Base-by-base conservation (phyloP, 1,140 invertebrate genomes). In the Aporrectodea caliginosa region DNA sequence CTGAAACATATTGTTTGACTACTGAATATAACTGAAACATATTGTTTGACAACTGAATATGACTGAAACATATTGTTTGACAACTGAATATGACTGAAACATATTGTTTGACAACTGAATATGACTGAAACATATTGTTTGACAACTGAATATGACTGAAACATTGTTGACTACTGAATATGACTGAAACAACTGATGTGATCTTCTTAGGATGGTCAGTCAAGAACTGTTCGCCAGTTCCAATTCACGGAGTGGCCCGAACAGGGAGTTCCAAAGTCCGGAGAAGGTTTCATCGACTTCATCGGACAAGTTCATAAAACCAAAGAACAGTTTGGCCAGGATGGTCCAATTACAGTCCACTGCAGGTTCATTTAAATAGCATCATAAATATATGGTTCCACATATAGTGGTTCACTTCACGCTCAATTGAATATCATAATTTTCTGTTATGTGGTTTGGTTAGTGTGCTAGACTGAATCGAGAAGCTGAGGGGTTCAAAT, bases 261-360 rank as follows among this genome's bases (percentile, higher is more conserved):
- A 35, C 35, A 58, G n/a, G 75, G 75, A 2, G 97, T 99, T 87
- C 97, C 98, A 0, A 98, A 98, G 86, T 96, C 94, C 43, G 97
- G 96, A 0, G 97, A 99, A 87, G 95, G 95, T 31, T 99, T 99
- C 88, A 98, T 99, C 82, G 89, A 90, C 71, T 90, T 90, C 80
- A 96, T 99, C 84, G 95, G 96, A 16, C 97, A 99, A 88, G 97
- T 99, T 68, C 98, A 99, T 89, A 98, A 99, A 90, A 99, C 98
- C 35, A 99, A 99, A 89, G 96, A 98, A 87, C 97, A 99, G 88
- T 99, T 99, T 89, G 98, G 98, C 29, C 96, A 98, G 86, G 97
- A 98, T 86, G 98, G 98, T 22, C 98, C 98, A 27, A 99, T 99
- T 81, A 97, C 96, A 35, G 98, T 99, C 16, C 98, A 99, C 88